These are phyloP conservation scores for Mystacornis crossleyi DNA, from an alignment of 2,113 vertebrate species.

Conservation along the genomic window DNA sequence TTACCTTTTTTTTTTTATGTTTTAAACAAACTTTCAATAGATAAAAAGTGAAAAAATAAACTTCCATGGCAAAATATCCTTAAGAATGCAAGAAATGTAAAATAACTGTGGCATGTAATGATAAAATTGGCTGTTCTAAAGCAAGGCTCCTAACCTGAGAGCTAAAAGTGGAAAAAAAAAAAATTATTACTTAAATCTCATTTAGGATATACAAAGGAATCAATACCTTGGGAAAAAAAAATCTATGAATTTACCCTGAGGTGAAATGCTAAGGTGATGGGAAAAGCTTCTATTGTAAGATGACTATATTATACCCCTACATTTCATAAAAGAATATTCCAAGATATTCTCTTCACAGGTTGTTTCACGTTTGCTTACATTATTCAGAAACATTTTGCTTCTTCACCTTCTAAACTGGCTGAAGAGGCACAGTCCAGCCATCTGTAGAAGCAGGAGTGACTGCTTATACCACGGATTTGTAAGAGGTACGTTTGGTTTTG, in stretches of 20 bases:
- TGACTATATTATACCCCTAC: background rate
- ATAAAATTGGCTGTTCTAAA: background rate
- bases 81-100: background rate
- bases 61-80: background rate
- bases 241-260: conserved; percentile 29
- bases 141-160: background rate
- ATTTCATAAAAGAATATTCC: background rate
- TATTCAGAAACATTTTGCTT: background rate
- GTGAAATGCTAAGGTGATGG: conserved; percentile 37
- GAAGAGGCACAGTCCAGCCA: background rate
- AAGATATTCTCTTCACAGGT: background rate
- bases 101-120: background rate
- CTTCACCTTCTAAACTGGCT: background rate
- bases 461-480: background rate
- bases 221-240: conserved; percentile 2
- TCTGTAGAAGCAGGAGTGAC: background rate
- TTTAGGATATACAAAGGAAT: conserved; percentile 34
- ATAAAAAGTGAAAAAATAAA: conserved; percentile 2
- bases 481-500: background rate
- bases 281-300: conserved; percentile 20
- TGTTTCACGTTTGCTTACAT: background rate
- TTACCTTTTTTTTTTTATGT: background rate
- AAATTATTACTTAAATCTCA: conserved; percentile 19
- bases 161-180: background rate
- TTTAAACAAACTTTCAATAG: background rate